A percentile compares a stretch with the other conserved stretches of the same genome.
These are phyloP conservation scores for Melanargia galathea DNA, from an alignment of 2,888 invertebrate genomes.

Conservation along the genomic window DNA sequence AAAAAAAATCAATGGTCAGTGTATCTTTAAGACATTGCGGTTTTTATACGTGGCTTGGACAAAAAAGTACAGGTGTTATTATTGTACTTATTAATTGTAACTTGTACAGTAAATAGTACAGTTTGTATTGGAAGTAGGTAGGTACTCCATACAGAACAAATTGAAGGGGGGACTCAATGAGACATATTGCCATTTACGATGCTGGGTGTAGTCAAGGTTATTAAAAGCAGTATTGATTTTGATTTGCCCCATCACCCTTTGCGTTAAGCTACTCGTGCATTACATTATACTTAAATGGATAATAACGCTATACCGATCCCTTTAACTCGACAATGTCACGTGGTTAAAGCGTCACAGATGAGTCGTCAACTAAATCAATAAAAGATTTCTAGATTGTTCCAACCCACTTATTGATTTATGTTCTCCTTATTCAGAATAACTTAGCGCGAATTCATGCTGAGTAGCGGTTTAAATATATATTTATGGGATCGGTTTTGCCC, in stretches of 20 bases:
- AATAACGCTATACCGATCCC: constrained; percentile 26
- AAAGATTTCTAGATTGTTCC: constrained; percentile 70
- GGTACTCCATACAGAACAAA: neutral
- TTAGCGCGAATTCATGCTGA: constrained; percentile 31
- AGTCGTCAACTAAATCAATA: constrained; percentile 74
- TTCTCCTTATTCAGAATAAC: constrained; percentile 33
- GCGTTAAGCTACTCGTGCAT: constrained; percentile 8
- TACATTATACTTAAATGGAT: constrained; percentile 24
- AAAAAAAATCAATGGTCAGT: constrained; percentile 3
- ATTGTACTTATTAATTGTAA: neutral
- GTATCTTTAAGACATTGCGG: neutral
- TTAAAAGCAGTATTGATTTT: constrained; percentile 26
- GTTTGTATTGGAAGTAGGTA: neutral
- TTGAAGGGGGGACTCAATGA: neutral
- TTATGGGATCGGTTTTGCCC: no score
- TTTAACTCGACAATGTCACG: constrained; percentile 36
- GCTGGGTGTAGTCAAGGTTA: constrained; percentile 21
- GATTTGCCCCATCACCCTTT: constrained; percentile 23
- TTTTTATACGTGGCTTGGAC: neutral
- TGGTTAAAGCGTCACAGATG: constrained; percentile 54
- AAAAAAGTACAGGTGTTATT: neutral
- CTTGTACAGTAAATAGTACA: neutral
- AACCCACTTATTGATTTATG: constrained; percentile 50
- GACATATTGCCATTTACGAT: constrained; percentile 10
- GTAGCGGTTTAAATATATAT: neutral